Conservation (phyloP, 2,888 invertebrate species). For the Spisula solida region DNA sequence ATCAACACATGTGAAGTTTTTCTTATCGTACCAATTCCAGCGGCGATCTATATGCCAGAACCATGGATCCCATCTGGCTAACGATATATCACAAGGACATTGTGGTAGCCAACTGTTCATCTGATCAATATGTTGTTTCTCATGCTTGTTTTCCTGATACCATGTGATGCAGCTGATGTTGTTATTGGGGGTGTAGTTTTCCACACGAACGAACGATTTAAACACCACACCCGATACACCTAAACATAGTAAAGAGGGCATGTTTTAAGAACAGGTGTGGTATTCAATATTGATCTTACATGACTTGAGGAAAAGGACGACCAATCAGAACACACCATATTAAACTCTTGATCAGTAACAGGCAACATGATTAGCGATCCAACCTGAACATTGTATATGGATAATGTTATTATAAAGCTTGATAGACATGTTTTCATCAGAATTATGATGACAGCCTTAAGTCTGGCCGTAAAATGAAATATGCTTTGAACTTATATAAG, state of each 20-base stretch:
- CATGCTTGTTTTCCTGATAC: constrained; percentile 32
- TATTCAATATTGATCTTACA: too few relatives aligned
- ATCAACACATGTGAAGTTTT: constrained; percentile 29
- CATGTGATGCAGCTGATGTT: constrained; percentile 40
- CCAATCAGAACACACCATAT: too few relatives aligned
- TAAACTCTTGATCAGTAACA: too few relatives aligned
- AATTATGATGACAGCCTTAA: too few relatives aligned
- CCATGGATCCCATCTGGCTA: constrained; percentile 57
- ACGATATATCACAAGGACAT: constrained; percentile 58
- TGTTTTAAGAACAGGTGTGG: too few relatives aligned
- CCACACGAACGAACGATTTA: background rate
- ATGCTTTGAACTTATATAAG: too few relatives aligned
- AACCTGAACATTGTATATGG: too few relatives aligned
- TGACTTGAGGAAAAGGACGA: too few relatives aligned
- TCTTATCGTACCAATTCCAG: background rate
- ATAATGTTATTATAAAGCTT: too few relatives aligned
- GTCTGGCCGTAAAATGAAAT: too few relatives aligned
- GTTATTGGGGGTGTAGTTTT: background rate
- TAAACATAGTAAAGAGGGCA: background rate
- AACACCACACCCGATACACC: constrained; percentile 32
- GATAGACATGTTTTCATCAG: too few relatives aligned
- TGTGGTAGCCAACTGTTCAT: constrained; percentile 23
- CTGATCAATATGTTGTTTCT: background rate
- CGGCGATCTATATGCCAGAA: constrained; percentile 39
- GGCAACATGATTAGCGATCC: too few relatives aligned